Evolutionary conservation across 2,888 invertebrate genomes (phyloP), one percentile per base, ranked within the genome.

Genomic region (Lasioglossum leucozonium): DNA sequence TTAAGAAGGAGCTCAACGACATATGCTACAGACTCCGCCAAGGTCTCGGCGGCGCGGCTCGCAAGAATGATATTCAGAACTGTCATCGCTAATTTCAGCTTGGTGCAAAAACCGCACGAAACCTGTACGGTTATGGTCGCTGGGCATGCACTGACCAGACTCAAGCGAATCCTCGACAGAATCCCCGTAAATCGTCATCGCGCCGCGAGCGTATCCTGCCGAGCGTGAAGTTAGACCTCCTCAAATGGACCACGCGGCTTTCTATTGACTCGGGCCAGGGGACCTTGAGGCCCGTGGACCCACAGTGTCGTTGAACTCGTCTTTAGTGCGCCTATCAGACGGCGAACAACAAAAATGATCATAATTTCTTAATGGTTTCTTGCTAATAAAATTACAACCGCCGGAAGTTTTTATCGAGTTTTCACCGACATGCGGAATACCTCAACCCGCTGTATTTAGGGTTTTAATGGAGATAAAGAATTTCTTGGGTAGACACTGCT

Each of bases 101-200:
- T 22, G 58, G n/a, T 51, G 34, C 37, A 72, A 73, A 79, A 58
- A 72, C 34, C 58, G 18, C n/a, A 47, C 72, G 62, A 18, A 47
- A 5, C n/a, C 62, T 62, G 30, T 34, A 47, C 18, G 67, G 67
- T 67, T 42, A 47, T 67, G 30, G 22, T 44, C 40, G 62, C 13
- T 6, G 22, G 47, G 34, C 58, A 30, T 74, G 26, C 67, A 79
- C 65, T 65, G 79, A 72, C 62, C 78, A 79, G 55, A 26, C 62
- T 72, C 72, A 79, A 72, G 34, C 22, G 40, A 22, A 55, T 26
- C 69, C 40, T 55, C 18, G 30, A 40, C 40, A 40, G 18, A 40
- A 8, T 71, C 10, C 47, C 26, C 37, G 40, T 55, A 62, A 72
- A 37, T 51, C 51, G 51, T 51, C 10, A 62, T 42, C 40, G 42